Conservation (phyloP, 1,140 invertebrate species). For the Reticulitermes speratus region DNA sequence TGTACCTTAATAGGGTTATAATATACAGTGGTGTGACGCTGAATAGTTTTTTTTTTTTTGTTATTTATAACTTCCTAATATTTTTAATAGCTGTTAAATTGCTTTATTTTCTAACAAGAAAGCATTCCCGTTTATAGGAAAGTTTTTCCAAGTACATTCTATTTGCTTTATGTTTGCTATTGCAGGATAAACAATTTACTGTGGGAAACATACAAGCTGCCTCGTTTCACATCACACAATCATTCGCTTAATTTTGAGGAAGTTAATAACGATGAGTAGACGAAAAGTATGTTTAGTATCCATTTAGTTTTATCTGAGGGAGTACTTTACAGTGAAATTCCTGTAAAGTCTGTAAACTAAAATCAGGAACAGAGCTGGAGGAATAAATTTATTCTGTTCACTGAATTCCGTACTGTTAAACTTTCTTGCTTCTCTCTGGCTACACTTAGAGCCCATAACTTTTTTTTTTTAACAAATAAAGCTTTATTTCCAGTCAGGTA, state of each 20-base stretch:
- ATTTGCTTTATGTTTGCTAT: neutral
- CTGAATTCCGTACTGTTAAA: too few relatives aligned
- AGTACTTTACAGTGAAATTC: too few relatives aligned
- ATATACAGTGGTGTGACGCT: neutral
- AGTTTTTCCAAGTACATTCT: neutral
- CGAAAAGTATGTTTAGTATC: too few relatives aligned
- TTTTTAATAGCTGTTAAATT: conserved; percentile 4
- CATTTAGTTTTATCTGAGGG: too few relatives aligned
- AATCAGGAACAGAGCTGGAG: too few relatives aligned
- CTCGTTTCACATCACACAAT: neutral
- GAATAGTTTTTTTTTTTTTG: neutral
- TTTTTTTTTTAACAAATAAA: too few relatives aligned
- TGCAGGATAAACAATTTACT: neutral
- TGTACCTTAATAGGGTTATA: neutral
- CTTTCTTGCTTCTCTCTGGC: too few relatives aligned
- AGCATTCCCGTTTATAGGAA: neutral
- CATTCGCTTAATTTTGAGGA: neutral
- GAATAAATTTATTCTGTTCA: too few relatives aligned
- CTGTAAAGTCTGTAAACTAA: too few relatives aligned
- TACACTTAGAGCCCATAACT: too few relatives aligned
- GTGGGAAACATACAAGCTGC: neutral
- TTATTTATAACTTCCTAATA: neutral
- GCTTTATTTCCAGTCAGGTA: too few relatives aligned
- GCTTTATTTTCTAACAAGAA: neutral
- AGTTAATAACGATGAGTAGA: too few relatives aligned